phyloP scores from a whole-genome alignment of 2,888 invertebrate genomes.

The Ctena decussata region DNA sequence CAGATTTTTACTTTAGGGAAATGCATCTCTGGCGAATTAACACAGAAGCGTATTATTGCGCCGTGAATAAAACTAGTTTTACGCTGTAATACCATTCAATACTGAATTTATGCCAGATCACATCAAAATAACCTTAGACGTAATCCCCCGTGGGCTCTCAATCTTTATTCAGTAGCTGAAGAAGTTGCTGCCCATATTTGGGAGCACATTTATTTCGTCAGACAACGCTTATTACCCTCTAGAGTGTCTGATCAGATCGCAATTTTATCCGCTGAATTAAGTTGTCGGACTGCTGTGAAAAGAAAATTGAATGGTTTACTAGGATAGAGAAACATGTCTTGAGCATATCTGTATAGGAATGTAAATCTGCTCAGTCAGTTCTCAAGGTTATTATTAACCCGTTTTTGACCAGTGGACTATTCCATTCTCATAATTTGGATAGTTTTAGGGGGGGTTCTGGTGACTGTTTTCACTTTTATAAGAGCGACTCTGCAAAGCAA shows the following conservation, averaged over 20 bases:
- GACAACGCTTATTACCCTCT: background rate
- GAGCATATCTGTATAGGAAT: too few species aligned
- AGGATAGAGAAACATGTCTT: background rate
- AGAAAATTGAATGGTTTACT: constrained; percentile 14
- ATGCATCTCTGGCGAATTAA: background rate
- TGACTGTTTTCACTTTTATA: too few species aligned
- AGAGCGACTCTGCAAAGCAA: too few species aligned
- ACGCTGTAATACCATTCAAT: background rate
- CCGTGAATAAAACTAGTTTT: background rate
- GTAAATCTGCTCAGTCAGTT: too few species aligned
- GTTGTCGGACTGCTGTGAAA: background rate
- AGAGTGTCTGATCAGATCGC: background rate
- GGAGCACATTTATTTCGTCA: background rate
- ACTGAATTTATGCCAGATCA: background rate
- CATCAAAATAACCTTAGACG: background rate
- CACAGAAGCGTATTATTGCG: background rate
- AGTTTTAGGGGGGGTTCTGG: too few species aligned
- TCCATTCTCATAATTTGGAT: too few species aligned
- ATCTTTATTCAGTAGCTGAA: background rate
- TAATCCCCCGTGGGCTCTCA: background rate
- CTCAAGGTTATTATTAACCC: too few species aligned
- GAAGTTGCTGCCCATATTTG: background rate
- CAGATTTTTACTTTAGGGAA: too few species aligned
- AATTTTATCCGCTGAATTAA: constrained; percentile 7
- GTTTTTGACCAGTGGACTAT: too few species aligned